Base-by-base conservation (phyloP, 2,888 invertebrate genomes). In the Gandaritis pyraliata region DNA sequence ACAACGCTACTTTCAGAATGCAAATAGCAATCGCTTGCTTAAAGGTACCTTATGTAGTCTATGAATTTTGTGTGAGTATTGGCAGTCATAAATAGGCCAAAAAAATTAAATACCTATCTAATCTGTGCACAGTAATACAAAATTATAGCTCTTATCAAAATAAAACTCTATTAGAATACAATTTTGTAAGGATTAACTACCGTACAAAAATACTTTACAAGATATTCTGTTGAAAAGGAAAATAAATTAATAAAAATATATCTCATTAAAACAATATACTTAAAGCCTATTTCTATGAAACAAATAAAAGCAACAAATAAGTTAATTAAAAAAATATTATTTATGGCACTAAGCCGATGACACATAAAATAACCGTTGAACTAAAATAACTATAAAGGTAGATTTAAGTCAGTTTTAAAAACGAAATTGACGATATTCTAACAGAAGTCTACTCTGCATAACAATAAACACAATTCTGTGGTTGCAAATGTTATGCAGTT, bases 141-240 rank as follows among this genome's bases (percentile, higher is more conserved):
- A 47, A 30, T 38, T 47, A 11, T 39, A 38, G 18, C 30, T 13
- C 7, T n/a, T 41, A 59, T 41, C 36, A 13, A 23, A 43, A 54
- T 53, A 33, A 10, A 5, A 33, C 8, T 33, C 10, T 33, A 33
- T 33, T 8, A 33, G 23, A 33, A 33, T 33, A 33, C 10, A 11
- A 10, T 33, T 33, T 45, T 39, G 41, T 55, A 51, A 30, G 38
- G 13, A 38, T 51, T 43, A 16, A 49, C 13, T 16, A 59, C 53
- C 49, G 49, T 64, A 59, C 59, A 62, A 64, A 52, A 59, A 61
- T 56, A 51, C 29, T 38, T n/a, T 48, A 47, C 43, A 62, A 58
- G 59, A 54, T 57, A 50, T 57, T 61, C 52, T 48, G 38, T 41
- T 47, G 13, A n/a, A 61, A 53, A 49, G 36, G 48, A 53, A 59